phyloP scores from a whole-genome alignment of 2,113 vertebrate species.

The Crotalus viridis region DNA sequence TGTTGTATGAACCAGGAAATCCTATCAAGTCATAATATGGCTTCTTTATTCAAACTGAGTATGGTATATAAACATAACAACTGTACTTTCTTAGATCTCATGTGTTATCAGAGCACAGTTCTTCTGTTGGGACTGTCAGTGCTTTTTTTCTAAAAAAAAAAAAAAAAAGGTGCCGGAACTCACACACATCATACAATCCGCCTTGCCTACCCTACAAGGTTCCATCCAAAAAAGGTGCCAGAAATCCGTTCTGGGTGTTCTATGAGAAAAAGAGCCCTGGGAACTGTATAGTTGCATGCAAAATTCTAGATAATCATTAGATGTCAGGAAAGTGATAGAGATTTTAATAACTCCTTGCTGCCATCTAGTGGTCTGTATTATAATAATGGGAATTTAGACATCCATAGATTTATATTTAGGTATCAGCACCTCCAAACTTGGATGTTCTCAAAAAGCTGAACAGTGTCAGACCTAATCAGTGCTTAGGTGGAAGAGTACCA shows the following conservation, averaged over 20 bases:
- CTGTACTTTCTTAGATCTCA: not conserved
- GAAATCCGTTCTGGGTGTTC: too few relatives aligned
- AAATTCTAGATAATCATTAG: not conserved
- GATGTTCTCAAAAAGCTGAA: not conserved
- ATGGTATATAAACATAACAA: not conserved
- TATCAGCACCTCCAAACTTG: not conserved
- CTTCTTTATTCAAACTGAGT: not conserved
- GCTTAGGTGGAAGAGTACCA: not conserved
- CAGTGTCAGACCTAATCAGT: not conserved
- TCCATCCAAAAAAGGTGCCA: too few relatives aligned
- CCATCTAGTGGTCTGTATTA: not conserved
- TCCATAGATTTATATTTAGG: not conserved
- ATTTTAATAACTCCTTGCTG: not conserved
- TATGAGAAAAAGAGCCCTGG: too few relatives aligned
- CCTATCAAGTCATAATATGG: not conserved
- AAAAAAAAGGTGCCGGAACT: too few relatives aligned
- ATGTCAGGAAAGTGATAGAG: not conserved
- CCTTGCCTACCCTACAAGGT: too few relatives aligned
- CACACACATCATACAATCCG: too few relatives aligned
- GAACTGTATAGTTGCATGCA: not conserved
- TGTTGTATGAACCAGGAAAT: not conserved
- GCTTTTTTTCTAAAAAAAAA: too few relatives aligned
- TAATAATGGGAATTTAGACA: not conserved
- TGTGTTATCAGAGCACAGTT: not conserved
- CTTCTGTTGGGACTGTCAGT: not conserved